Evolutionary conservation across 2,888 invertebrate species (phyloP).

Genomic region (Ichneumoninae sp.): DNA sequence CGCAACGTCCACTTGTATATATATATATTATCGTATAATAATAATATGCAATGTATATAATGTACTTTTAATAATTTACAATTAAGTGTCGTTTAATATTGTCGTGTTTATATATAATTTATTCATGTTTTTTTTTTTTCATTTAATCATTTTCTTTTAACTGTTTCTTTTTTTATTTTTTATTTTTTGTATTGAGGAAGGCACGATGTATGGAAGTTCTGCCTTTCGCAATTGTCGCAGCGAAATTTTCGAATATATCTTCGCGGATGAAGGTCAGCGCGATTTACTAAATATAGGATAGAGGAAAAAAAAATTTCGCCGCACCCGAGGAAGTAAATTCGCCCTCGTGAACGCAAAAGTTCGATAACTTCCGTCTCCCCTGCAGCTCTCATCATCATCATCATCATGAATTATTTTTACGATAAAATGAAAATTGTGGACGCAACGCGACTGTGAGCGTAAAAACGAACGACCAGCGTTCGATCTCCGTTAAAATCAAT

Average conservation of each 20-base stretch:
- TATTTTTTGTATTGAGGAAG: slow-evolving; percentile 74
- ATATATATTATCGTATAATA: slow-evolving; percentile 59
- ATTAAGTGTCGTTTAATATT: slow-evolving; percentile 74
- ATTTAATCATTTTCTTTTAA: slow-evolving; percentile 59
- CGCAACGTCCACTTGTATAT: slow-evolving; percentile 49
- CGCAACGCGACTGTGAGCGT: slow-evolving; percentile 35
- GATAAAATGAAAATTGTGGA: slow-evolving; percentile 28
- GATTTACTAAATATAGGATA: slow-evolving; percentile 31
- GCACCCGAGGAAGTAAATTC: background rate
- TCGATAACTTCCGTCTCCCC: slow-evolving; percentile 27
- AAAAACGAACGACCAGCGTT: slow-evolving; percentile 60
- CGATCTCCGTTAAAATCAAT: slow-evolving; percentile 10
- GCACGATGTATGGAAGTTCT: slow-evolving; percentile 82
- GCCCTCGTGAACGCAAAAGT: slow-evolving; percentile 2
- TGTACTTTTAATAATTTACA: slow-evolving; percentile 58
- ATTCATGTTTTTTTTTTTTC: slow-evolving; percentile 7
- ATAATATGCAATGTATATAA: slow-evolving; percentile 58
- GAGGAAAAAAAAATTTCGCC: slow-evolving; percentile 22
- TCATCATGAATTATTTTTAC: background rate
- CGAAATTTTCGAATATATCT: slow-evolving; percentile 53
- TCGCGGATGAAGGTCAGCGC: slow-evolving; percentile 6
- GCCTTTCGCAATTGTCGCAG: slow-evolving; percentile 70
- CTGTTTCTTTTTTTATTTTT: slow-evolving; percentile 38
- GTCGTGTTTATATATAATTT: slow-evolving; percentile 75
- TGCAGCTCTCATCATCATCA: background rate